Evolutionary conservation across 1,140 invertebrate species (phyloP), one percentile per base, ranked within the genome.

Genomic region (Hormaphis cornu): DNA sequence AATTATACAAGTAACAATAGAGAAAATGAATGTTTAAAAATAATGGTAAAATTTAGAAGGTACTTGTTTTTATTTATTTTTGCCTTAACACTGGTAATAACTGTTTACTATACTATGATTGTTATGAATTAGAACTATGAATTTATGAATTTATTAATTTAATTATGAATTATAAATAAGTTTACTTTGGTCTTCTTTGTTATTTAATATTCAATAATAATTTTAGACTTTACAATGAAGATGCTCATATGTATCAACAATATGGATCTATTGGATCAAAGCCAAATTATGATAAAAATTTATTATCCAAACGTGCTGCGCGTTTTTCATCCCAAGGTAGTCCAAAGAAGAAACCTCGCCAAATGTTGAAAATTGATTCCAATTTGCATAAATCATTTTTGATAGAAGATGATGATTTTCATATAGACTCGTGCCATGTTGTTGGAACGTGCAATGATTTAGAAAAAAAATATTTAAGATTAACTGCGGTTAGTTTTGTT

Each of bases 401-500:
- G 4, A 33, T 66, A 3, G 70, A 75, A 77, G 56, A 76, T 72
- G 35, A 73, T 78, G 71, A 80, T 78, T 73, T 82, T 79, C 70
- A 74, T 76, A 20, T 78, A 83, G 71, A 81, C 81, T 73, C 88
- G 76, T 85, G 90, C 77, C 89, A 94, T 79, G 91, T 98, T 77
- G 88, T 97, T 69, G 96, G 95, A 30, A 93, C 91, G 2, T 96
- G 90, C 80, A 84, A 83, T 76, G 89, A 96, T 78, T 80, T 98
- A 72, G 95, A 98, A 78, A 98, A 98, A 78, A 89, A 87, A 48
- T 98, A 97, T 79, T 83, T 98, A 50, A 83, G 96, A 74, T 83
- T 98, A 6, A 98, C 96, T 33, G 89, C 86, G 53, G 87, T 88
- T 80, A 81, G 79, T 81, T 63, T 1, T 16, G 12, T 14, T 42